Percentiles rank a stretch among this genome's conserved stretches.
Conservation (phyloP, 2,797 vertebrate species). For the Eurystomus glaucurus region DNA sequence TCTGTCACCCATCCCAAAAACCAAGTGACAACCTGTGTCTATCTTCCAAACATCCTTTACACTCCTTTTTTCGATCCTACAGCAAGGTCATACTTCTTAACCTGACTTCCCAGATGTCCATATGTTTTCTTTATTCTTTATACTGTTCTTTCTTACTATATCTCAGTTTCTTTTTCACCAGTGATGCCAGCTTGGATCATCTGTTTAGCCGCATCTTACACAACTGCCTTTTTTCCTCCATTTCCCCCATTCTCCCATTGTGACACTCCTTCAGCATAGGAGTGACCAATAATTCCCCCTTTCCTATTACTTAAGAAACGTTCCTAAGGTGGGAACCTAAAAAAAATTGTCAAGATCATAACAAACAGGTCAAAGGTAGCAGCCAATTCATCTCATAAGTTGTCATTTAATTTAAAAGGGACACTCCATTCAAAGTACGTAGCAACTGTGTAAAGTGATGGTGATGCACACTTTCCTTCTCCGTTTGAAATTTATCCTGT, state of each 20-base stretch:
- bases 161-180: not conserved
- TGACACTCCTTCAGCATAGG: not conserved
- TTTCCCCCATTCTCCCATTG: accelerated
- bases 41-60: not conserved
- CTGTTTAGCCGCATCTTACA: not conserved
- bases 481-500: not conserved
- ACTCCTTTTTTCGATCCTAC: not conserved
- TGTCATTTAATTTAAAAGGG: not conserved
- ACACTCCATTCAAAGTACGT: not conserved
- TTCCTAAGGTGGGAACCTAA: not conserved
- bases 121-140: not conserved
- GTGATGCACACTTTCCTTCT: not conserved
- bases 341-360: not conserved
- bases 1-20: slow-evolving; percentile 24
- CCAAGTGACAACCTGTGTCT: not conserved
- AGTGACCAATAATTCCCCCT: not conserved
- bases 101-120: not conserved
- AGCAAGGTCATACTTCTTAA: not conserved
- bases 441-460: not conserved
- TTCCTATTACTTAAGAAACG: not conserved
- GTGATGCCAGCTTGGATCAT: not conserved
- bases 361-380: not conserved
- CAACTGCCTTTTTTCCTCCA: not conserved
- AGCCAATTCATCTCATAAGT: not conserved
- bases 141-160: not conserved